Conservation (phyloP, 1,140 invertebrate species). For the Lethrus apterus region DNA sequence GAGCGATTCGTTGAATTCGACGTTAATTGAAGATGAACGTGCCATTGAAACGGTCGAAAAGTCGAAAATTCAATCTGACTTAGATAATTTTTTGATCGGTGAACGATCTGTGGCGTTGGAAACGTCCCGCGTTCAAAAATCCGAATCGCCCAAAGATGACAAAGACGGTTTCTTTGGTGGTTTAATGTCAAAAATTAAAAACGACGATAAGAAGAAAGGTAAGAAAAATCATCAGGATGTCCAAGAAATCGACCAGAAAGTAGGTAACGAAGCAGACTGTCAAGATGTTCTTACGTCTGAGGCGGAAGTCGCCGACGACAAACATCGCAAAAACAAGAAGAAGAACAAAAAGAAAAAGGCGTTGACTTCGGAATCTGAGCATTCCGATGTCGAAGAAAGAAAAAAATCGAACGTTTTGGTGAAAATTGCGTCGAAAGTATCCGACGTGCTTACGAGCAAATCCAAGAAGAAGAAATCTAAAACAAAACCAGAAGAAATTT, state of each 20-base stretch:
- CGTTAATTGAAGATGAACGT: constrained; percentile 3
- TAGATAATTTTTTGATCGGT: background rate
- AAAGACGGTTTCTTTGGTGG: constrained; percentile 11
- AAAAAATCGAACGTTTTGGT: constrained; percentile 27
- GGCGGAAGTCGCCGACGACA: background rate
- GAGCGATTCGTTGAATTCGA: background rate
- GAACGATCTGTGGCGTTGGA: background rate
- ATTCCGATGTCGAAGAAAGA: constrained; percentile 18
- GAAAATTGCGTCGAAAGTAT: constrained; percentile 29
- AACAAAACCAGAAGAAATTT: constrained; percentile 20
- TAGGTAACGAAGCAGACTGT: background rate
- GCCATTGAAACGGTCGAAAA: background rate
- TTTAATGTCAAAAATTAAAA: constrained; percentile 7
- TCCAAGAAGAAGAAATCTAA: constrained; percentile 6
- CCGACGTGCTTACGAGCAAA: constrained; percentile 27
- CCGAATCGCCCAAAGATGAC: constrained; percentile 7
- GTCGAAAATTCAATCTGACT: background rate
- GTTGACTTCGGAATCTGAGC: constrained; percentile 19
- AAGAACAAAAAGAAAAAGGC: constrained; percentile 21
- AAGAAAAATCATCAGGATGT: constrained; percentile 13
- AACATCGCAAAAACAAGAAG: constrained; percentile 4
- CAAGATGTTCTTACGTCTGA: background rate
- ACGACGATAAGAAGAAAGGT: constrained; percentile 12
- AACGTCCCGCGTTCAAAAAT: background rate
- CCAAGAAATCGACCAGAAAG: background rate